Base-by-base conservation (phyloP, 2,113 vertebrate genomes). In the Riparia riparia region DNA sequence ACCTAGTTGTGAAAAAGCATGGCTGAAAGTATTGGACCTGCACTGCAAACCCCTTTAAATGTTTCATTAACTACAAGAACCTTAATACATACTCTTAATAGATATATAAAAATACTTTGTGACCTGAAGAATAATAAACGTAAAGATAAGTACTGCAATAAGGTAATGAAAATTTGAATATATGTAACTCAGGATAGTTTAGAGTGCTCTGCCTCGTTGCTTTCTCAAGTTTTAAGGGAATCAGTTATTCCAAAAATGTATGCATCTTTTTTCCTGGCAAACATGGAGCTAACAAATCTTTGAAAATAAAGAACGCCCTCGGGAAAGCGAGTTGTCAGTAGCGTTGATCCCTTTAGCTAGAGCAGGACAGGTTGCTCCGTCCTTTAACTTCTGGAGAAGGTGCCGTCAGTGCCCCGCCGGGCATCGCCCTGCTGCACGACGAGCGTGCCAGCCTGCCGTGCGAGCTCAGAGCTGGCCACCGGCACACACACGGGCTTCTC, bases 371-470 rank as follows among this genome's bases (percentile, higher is more conserved):
- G 21, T 24, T 56, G 29, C 26, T 71, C 31, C 9, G 21, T 41
- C 37, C 63, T 58, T 63, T 47, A 12, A 16, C 12, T 41, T 17
- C n/a, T 45, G 53, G 17, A 17, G 58, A n/a, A 34, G 42, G 17
- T n/a, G 42, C 14, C 0, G 1, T 24, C 39, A 8, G 44, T 2
- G 24, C 37, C 20, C 7, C 9, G 69, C 54, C 56, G 26, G 6
- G n/a, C n/a, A 6, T 17, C 2, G 2, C 28, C 22, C 17, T 7
- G 66, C 31, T 3, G 29, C 2, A 9, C 0, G 1, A 14, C 1
- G 12, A 65, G 18, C 0, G 1, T 8, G 44, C 24, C 53, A 34
- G 71, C 37, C 25, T 10, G 1, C 34, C 2, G 2, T 2, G 22
- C 28, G 16, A 64, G 18, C 78, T 11, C n/a, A 2, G 61, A 29